A percentile compares a stretch with the other conserved stretches of the same genome.
These are phyloP conservation scores for Oryzias curvinotus DNA, from an alignment of 2,113 vertebrate species.

Conservation along the genomic window DNA sequence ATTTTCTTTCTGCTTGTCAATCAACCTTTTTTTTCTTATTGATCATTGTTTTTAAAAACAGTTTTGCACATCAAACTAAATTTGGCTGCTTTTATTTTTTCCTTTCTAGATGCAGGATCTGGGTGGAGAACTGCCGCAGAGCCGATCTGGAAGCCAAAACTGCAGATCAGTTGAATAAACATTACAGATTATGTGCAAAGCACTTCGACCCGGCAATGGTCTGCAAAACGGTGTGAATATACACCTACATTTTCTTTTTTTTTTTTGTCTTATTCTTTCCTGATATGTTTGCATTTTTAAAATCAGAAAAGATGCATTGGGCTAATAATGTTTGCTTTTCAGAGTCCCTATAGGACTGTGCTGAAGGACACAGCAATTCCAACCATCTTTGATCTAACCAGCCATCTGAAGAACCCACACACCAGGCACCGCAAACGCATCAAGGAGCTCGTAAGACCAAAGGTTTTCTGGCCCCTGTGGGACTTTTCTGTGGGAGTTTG, in stretches of 20 bases:
- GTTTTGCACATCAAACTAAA: too few relatives aligned
- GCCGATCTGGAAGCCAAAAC: constrained; percentile 94
- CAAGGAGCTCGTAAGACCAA: constrained; percentile 87
- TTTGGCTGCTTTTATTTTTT: constrained; percentile 5
- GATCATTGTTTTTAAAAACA: too few relatives aligned
- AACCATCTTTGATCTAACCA: constrained; percentile 92
- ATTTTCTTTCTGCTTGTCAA: too few relatives aligned
- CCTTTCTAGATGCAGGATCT: constrained; percentile 85
- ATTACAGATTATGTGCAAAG: constrained; percentile 92
- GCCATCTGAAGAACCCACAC: constrained; percentile 90
- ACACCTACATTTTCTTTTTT: too few relatives aligned
- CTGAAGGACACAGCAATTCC: constrained; percentile 94
- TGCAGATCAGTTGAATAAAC: constrained; percentile 93
- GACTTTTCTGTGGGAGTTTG: background rate
- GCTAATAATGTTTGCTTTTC: constrained; percentile 23
- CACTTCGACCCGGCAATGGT: constrained; percentile 96
- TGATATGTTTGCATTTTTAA: too few relatives aligned
- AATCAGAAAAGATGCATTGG: too few relatives aligned
- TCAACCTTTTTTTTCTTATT: too few relatives aligned
- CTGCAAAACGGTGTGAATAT: constrained; percentile 87
- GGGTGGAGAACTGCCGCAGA: constrained; percentile 95
- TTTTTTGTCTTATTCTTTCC: too few relatives aligned
- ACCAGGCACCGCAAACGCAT: constrained; percentile 92
- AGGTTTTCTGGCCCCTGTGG: too few relatives aligned
- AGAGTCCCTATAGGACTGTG: constrained; percentile 96